Conservation (phyloP, 2,888 invertebrate species). For the Rhyacophila evoluta region DNA sequence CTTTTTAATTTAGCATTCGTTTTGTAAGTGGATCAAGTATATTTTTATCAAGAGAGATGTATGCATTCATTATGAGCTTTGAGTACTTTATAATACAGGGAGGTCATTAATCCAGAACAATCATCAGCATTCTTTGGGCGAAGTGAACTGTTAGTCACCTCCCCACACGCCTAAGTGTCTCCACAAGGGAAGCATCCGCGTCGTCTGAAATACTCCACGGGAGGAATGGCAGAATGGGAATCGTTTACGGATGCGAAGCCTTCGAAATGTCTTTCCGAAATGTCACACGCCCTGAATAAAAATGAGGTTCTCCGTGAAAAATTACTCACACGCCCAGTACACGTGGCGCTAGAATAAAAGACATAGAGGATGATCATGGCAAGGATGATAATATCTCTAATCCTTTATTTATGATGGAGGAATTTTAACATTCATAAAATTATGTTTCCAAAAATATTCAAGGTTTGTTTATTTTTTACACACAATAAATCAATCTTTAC, state of each 20-base stretch:
- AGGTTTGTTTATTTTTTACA: too few relatives aligned
- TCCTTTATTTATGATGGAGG: background rate
- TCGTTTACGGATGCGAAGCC: conserved; percentile 54
- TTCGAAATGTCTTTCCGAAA: conserved; percentile 55
- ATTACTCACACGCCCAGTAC: conserved; percentile 47
- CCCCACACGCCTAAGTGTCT: conserved; percentile 12
- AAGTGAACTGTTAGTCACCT: conserved; percentile 5
- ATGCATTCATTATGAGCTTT: too few relatives aligned
- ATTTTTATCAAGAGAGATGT: too few relatives aligned
- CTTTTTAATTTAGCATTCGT: too few relatives aligned
- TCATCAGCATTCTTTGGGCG: background rate
- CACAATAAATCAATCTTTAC: too few relatives aligned
- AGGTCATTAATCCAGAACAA: background rate
- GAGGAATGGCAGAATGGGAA: conserved; percentile 46
- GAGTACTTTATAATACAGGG: background rate
- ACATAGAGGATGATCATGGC: conserved; percentile 1
- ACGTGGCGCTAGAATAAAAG: conserved; percentile 32
- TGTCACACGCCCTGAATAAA: conserved; percentile 54
- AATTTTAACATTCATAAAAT: too few relatives aligned
- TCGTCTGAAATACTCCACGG: conserved; percentile 3
- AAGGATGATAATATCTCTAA: background rate
- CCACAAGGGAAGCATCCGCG: conserved; percentile 26
- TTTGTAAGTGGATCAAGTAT: too few relatives aligned
- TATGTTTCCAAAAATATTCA: too few relatives aligned
- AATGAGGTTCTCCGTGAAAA: conserved; percentile 54